Conservation (phyloP, 1,140 invertebrate species). For the Pinna nobilis region DNA sequence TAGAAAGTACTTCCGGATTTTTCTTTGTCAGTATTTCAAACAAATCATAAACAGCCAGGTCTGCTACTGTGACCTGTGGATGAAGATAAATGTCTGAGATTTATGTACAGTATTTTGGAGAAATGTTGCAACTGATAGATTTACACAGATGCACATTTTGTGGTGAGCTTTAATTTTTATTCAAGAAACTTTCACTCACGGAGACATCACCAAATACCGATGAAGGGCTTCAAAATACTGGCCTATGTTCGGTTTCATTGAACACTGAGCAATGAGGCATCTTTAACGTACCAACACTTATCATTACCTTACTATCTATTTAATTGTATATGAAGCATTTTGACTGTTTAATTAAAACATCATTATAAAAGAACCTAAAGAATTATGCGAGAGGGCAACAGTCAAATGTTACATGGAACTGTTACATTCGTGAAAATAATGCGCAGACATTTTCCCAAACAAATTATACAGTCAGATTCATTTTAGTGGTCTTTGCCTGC, state of each 20-base stretch:
- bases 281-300: no score
- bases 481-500: no score
- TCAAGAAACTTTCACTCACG: not conserved
- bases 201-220: not conserved
- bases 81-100: not conserved
- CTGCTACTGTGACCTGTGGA: constrained; percentile 30
- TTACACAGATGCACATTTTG: not conserved
- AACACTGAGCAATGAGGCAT: no score
- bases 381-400: no score
- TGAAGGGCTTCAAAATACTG: not conserved
- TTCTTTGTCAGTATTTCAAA: constrained; percentile 9
- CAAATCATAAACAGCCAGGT: constrained; percentile 29
- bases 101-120: not conserved
- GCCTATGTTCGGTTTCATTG: not conserved
- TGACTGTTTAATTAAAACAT: no score
- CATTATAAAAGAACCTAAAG: no score
- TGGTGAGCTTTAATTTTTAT: not conserved
- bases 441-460: no score
- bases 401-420: no score
- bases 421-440: no score
- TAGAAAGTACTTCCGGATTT: constrained; percentile 11
- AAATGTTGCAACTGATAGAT: not conserved
- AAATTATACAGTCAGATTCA: no score
- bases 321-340: no score
- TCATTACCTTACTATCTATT: no score